A percentile compares a stretch with the other conserved stretches of the same genome.
Conservation (phyloP, 2,888 invertebrate species). For the Apamea crenata region DNA sequence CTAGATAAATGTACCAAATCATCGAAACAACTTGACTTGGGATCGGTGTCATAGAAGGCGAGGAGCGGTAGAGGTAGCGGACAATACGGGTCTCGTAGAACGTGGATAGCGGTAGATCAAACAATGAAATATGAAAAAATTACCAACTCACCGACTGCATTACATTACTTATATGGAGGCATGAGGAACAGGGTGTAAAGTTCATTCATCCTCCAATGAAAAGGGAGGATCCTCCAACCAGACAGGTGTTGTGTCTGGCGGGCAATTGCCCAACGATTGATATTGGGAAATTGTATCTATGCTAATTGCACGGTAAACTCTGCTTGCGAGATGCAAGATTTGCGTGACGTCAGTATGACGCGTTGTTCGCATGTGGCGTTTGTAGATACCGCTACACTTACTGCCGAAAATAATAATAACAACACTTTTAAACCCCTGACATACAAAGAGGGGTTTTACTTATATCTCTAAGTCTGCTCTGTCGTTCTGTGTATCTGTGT, state of each 20-base stretch:
- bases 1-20: constrained; percentile 65
- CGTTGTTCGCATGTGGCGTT: too few relatives aligned
- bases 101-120: background rate
- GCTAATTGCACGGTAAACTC: too few relatives aligned
- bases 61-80: constrained; percentile 3
- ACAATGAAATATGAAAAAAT: background rate
- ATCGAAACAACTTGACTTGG: constrained; percentile 54
- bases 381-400: too few relatives aligned
- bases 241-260: too few relatives aligned
- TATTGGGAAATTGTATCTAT: too few relatives aligned
- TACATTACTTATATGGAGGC: too few relatives aligned
- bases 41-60: constrained; percentile 23
- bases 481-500: background rate
- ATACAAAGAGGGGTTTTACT: background rate
- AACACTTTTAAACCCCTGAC: background rate
- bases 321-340: too few relatives aligned
- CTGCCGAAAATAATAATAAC: background rate
- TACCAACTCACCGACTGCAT: background rate
- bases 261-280: too few relatives aligned
- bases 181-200: too few relatives aligned
- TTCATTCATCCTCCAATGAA: too few relatives aligned
- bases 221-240: too few relatives aligned
- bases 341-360: too few relatives aligned
- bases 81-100: background rate
- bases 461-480: background rate